Evolutionary conservation across 2,888 invertebrate species (phyloP).

Genomic region (Eupeodes latifasciatus): DNA sequence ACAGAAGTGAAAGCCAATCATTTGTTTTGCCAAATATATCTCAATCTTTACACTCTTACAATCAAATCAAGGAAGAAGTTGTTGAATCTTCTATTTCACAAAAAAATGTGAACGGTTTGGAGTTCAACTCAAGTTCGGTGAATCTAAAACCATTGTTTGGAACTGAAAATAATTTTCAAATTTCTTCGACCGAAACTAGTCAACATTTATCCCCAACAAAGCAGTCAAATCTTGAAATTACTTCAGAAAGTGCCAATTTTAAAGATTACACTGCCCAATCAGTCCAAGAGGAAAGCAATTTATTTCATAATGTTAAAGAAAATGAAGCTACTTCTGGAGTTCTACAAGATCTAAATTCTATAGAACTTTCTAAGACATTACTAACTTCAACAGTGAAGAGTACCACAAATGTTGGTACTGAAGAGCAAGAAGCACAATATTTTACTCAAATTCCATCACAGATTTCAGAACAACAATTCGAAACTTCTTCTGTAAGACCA

Average conservation of each 20-base stretch:
- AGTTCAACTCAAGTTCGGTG: neutral
- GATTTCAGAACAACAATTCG: neutral
- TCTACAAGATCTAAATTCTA: neutral
- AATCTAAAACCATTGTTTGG: neutral
- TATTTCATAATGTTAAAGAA: neutral
- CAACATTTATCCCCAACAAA: neutral
- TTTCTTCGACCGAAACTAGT: neutral
- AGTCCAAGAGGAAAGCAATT: neutral
- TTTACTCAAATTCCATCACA: neutral
- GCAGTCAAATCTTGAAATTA: neutral
- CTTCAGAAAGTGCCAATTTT: neutral
- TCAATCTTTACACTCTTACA: neutral
- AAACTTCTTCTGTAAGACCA: conserved; percentile 5
- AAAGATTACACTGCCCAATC: neutral
- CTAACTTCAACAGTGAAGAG: no score
- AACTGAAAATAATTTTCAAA: neutral
- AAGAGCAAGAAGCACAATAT: neutral
- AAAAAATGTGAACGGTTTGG: neutral
- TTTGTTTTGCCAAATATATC: neutral
- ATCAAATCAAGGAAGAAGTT: neutral
- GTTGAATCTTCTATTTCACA: neutral
- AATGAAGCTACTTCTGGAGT: neutral
- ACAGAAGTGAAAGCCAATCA: neutral
- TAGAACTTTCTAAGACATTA: neutral
- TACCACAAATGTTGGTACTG: neutral